Conservation (phyloP, 1,140 invertebrate genomes). For the Eciton burchellii region DNA sequence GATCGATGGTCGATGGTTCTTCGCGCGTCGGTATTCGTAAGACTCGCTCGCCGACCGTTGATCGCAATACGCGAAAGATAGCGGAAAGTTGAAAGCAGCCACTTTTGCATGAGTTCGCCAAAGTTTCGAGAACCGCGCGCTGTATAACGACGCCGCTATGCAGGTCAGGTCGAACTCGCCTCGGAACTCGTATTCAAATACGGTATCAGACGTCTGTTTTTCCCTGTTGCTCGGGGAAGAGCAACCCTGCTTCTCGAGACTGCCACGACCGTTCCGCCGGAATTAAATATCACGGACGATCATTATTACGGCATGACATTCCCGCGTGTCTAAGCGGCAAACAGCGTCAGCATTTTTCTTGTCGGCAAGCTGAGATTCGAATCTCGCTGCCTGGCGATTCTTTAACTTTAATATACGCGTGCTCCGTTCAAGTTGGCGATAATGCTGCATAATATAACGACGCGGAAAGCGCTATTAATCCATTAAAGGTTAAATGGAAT, state of each 20-base stretch:
- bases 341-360: too few relatives aligned
- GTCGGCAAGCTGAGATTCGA: not conserved
- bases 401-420: not conserved
- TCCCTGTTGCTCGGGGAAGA: not conserved
- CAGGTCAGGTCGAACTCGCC: constrained; percentile 50
- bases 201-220: constrained; percentile 23
- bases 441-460: constrained; percentile 15
- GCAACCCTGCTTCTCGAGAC: not conserved
- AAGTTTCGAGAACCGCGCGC: constrained; percentile 51
- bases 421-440: not conserved
- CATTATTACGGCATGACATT: too few relatives aligned
- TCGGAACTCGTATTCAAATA: constrained; percentile 53
- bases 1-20: constrained; percentile 33
- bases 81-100: constrained; percentile 51
- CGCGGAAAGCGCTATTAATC: constrained; percentile 32
- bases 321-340: too few relatives aligned
- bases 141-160: constrained; percentile 47
- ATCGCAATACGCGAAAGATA: constrained; percentile 40
- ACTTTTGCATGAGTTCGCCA: constrained; percentile 53
- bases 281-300: too few relatives aligned
- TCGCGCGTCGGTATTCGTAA: constrained; percentile 9
- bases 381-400: not conserved
- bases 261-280: too few relatives aligned
- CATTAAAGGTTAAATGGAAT: constrained; percentile 51
- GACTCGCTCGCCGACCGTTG: constrained; percentile 27